Base-by-base conservation (phyloP, 2,888 invertebrate species). In the Synergus japonicus region DNA sequence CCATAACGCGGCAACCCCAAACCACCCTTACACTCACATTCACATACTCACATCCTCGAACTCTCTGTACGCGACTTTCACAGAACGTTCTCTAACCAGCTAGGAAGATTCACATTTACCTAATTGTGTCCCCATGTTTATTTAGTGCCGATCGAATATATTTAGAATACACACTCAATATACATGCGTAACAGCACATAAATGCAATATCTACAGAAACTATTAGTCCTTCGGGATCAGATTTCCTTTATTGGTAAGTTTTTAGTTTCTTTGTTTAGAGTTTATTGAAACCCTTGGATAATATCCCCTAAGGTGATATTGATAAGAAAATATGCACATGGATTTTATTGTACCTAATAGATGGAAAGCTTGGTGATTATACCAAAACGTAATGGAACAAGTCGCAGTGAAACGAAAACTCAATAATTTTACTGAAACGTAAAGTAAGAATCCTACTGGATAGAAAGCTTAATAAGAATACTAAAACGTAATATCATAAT, bases 81-180 rank as follows among this genome's bases (percentile, higher is more conserved):
- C 86, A 85, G 83, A 89, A 85, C 80, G 84, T 80, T 86, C 84
- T 83, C 81, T 77, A 88, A 88, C 89, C 88, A 87, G 89, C 88
- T 89, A 87, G 84, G 85, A 88, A 89, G 88, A 91, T 90, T 89
- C 89, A 81, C 90, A 90, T 92, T 91, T 91, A 88, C 90, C 89
- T 91, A 91, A 91, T 92, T 92, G 91, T 89, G 87, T 87, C 85
- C 87, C 88, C 84, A 84, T 90, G 88, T 91, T 91, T 92, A 88
- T 89, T 90, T 89, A 88, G 88, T 85, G 79, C 83, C 77, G 22
- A 29, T 29, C 22, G 85, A 86, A 87, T 85, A 85, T 89, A 89
- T 90, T 90, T 90, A 87, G 87, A 90, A 89, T 90, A 89, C 88
- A 85, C 88, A 86, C 84, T 85, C 81, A 79, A 80, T 85, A n/a